phyloP scores from a whole-genome alignment of 1,140 invertebrate genomes.

The Eupristina koningsbergeri region DNA sequence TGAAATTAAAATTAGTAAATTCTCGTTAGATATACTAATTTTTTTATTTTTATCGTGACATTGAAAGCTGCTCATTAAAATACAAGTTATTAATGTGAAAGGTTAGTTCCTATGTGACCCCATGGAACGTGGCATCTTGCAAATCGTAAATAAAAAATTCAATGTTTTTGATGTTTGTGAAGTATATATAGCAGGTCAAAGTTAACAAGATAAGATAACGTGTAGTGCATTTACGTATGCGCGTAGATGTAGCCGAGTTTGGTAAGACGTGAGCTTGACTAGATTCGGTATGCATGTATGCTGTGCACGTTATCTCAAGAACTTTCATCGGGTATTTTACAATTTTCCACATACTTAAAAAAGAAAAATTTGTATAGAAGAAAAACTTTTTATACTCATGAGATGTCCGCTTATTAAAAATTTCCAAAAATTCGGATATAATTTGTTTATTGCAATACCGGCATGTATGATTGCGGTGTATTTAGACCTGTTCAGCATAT shows the following conservation, averaged over 20 bases:
- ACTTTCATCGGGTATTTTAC: slow-evolving; percentile 11
- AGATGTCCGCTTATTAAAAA: too few relatives aligned
- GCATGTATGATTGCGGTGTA: background rate
- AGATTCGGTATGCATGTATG: background rate
- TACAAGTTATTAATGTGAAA: background rate
- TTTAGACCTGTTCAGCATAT: background rate
- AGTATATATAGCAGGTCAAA: background rate
- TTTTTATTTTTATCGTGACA: background rate
- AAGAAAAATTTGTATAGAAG: background rate
- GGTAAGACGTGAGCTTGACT: background rate
- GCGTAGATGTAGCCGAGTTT: background rate
- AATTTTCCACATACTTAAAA: background rate
- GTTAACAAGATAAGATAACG: slow-evolving; percentile 14
- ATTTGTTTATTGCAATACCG: too few relatives aligned
- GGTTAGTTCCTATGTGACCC: background rate
- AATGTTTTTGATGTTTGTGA: background rate
- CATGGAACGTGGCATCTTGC: background rate
- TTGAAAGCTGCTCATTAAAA: slow-evolving; percentile 21
- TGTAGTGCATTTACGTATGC: background rate
- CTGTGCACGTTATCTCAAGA: background rate
- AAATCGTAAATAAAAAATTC: background rate
- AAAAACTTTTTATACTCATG: background rate
- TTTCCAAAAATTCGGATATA: too few relatives aligned
- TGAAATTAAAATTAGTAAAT: background rate
- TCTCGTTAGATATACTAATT: background rate